phyloP scores from a whole-genome alignment of 2,113 vertebrate species.

The Loxodonta africana region DNA sequence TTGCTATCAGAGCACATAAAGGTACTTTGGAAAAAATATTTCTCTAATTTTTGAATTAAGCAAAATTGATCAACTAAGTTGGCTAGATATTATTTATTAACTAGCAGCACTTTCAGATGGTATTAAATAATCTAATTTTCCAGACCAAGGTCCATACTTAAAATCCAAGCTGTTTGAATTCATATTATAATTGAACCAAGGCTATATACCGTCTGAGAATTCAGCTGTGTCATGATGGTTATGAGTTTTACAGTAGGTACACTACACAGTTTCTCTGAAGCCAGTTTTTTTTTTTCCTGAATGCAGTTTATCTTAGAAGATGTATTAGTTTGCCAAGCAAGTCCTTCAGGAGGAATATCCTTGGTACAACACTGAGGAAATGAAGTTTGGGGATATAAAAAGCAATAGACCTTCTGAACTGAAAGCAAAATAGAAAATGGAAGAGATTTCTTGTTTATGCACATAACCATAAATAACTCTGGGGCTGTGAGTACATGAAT shows the following conservation, averaged over 20 bases:
- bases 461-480: slow-evolving; percentile 73
- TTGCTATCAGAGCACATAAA: background rate
- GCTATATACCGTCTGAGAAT: slow-evolving; percentile 19
- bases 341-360: slow-evolving; percentile 75
- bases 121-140: slow-evolving; percentile 28
- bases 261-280: slow-evolving; percentile 63
- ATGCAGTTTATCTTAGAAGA: slow-evolving; percentile 77
- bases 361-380: slow-evolving; percentile 73
- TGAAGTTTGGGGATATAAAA: slow-evolving; percentile 72
- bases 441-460: slow-evolving; percentile 75
- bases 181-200: slow-evolving; percentile 64
- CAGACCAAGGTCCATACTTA: background rate
- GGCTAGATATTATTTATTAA: slow-evolving; percentile 57
- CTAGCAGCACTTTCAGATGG: background rate
- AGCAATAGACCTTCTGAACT: slow-evolving; percentile 74
- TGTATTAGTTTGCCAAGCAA: slow-evolving; percentile 78
- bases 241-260: slow-evolving; percentile 71
- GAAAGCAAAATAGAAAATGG: slow-evolving; percentile 69
- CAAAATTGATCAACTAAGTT: slow-evolving; percentile 36
- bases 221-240: slow-evolving; percentile 61
- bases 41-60: slow-evolving; percentile 54
- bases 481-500: background rate
- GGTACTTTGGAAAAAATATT: background rate
- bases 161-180: slow-evolving; percentile 55
- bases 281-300: slow-evolving; percentile 69